Conservation (phyloP, 2,113 vertebrate genomes). For the Mus musculus region DNA sequence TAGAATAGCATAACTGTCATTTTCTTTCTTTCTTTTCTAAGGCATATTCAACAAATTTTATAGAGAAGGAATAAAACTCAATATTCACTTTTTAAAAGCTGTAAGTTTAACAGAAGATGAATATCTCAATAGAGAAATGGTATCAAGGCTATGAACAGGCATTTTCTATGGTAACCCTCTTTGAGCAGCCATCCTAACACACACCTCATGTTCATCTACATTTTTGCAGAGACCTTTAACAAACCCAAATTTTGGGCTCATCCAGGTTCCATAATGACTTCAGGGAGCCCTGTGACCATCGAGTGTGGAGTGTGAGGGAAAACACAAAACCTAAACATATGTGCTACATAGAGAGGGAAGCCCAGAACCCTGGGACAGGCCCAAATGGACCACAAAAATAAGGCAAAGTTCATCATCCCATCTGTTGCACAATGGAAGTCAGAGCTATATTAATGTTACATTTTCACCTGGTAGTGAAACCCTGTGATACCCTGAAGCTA, state of each 20-base stretch:
- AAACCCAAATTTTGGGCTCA: neutral
- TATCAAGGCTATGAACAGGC: neutral
- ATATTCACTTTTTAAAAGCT: neutral
- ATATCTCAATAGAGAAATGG: neutral
- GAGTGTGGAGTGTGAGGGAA: neutral
- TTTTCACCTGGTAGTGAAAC: accelerated
- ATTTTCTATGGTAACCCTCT: neutral
- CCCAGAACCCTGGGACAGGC: neutral
- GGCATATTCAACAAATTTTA: neutral
- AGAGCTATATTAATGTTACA: neutral
- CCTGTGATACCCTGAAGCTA: neutral
- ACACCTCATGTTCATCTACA: too few relatives aligned
- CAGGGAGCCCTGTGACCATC: neutral
- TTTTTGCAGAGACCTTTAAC: accelerated
- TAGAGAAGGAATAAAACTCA: neutral
- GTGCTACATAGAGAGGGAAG: neutral
- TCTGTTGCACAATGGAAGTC: neutral
- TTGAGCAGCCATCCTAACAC: neutral
- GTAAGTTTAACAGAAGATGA: neutral
- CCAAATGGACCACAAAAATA: too few relatives aligned
- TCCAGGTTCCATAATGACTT: neutral
- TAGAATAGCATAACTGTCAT: neutral
- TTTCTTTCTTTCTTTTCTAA: neutral
- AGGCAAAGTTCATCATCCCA: too few relatives aligned
- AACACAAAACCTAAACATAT: accelerated